Conservation (phyloP, 53 echinoderm and acorn worm species). For the Arbacia lixula region DNA sequence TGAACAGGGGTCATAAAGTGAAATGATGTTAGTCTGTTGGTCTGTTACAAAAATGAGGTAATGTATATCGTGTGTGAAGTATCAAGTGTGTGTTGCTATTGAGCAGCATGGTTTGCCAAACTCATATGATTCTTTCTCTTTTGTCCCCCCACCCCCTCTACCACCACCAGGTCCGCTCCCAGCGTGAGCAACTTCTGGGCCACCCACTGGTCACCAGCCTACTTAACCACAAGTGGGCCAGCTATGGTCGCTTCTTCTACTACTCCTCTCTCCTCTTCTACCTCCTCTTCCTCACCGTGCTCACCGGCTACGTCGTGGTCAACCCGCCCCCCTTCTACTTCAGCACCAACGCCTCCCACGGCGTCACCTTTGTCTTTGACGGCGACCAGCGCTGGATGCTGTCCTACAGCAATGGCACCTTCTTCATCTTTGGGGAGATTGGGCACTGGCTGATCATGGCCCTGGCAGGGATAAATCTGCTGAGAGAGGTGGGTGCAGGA, state of each 20-base stretch:
- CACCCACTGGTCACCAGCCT: conserved; percentile 85
- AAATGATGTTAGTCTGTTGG: too few relatives aligned
- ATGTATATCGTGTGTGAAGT: too few relatives aligned
- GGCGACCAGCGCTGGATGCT: conserved; percentile 68
- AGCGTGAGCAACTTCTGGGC: conserved; percentile 79
- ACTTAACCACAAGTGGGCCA: conserved; percentile 92
- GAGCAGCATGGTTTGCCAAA: too few relatives aligned
- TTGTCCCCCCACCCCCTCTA: neutral
- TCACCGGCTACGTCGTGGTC: conserved; percentile 86
- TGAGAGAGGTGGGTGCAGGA: conserved; percentile 80
- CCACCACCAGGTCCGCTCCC: conserved; percentile 71
- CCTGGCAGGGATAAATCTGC: conserved; percentile 72
- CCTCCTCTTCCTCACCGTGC: conserved; percentile 74
- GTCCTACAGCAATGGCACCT: conserved; percentile 42
- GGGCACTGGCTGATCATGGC: conserved; percentile 89
- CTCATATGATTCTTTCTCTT: too few relatives aligned
- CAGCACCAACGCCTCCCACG: conserved; percentile 10
- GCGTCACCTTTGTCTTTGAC: conserved; percentile 62
- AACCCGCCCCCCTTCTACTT: conserved; percentile 93
- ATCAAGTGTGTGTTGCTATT: too few relatives aligned
- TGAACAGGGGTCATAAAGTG: too few relatives aligned
- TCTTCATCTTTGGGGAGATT: conserved; percentile 79
- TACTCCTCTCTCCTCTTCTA: conserved; percentile 84
- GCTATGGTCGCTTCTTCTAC: conserved; percentile 94
- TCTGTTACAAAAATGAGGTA: too few relatives aligned